Evolutionary conservation across 2,888 invertebrate species (phyloP), one percentile per base, ranked within the genome.

Genomic region (Parasteatoda lunata): DNA sequence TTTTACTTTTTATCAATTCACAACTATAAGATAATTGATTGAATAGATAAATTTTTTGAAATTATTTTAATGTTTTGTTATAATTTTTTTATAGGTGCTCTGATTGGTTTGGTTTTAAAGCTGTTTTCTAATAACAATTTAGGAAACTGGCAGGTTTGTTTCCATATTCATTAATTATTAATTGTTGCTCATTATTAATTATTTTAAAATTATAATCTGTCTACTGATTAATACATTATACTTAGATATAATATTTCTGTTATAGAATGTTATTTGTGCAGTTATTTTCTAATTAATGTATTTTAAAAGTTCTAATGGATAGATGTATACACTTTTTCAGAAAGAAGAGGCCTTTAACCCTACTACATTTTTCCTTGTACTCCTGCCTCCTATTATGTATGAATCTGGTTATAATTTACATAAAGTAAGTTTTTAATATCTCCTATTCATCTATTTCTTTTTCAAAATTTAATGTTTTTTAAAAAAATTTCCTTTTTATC

Each of bases 401-500:
- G 99, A 99, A 92, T 98, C 98, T 4, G 99, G 99, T 4, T 99
- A 99, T 92, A 99, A 99, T 93, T 94, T 99, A 88, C 99, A 99
- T 91, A 99, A 99, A 93, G 98, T 98, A 89, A 84, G 71, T 70
- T 45, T 48, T 13, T 15, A 51, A 8, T 8, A 6, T 3, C n/a
- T 52, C 15, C 54, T 49, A 1, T 52, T 48, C 7, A n/a, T 30
- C 4, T 72, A 15, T 9, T 51, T 51, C n/a, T 4, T n/a, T 54
- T 9, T 47, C 3, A 5, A n/a, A 7, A 72, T n/a, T n/a, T 8
- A 15, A 3, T 47, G 47, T 8, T 59, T 30, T 59, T n/a, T 8
- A 13, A 64, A 52, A 47, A 49, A n/a, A 9, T 52, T 78, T 80
- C 49, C 8, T 80, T 52, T 47, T 79, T 48, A 13, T 52, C 49